Percentiles rank a stretch among this genome's conserved stretches.
phyloP scores from a whole-genome alignment of 2,888 invertebrate genomes.

The Drosophila ochracea region DNA sequence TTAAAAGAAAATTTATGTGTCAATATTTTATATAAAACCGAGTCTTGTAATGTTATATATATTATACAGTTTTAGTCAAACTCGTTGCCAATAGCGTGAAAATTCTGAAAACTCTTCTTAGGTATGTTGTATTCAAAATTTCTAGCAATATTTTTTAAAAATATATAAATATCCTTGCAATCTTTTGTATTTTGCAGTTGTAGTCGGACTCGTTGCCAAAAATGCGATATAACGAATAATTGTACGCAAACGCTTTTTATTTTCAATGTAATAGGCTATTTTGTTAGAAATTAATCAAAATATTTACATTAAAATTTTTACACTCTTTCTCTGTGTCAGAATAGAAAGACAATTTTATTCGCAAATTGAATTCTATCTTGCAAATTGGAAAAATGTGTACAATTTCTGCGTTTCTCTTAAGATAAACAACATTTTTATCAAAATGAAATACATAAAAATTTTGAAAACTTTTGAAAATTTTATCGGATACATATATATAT shows the following conservation, averaged over 20 bases:
- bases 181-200: background rate
- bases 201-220: background rate
- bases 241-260: background rate
- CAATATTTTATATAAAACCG: too few species aligned
- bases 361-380: background rate
- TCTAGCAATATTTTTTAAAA: too few species aligned
- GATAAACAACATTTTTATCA: background rate
- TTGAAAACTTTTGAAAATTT: background rate
- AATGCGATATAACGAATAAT: background rate
- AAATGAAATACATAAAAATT: background rate
- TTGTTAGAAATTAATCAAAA: background rate
- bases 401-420: background rate
- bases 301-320: background rate
- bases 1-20: background rate
- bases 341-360: background rate
- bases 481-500: background rate
- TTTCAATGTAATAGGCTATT: background rate
- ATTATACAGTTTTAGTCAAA: background rate
- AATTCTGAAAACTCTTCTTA: background rate
- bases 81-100: background rate
- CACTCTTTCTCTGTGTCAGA: background rate
- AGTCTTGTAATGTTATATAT: background rate
- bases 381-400: background rate
- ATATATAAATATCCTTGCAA: background rate
- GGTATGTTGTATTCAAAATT: background rate